These are phyloP conservation scores for Episyrphus balteatus DNA, from an alignment of 1,140 invertebrate genomes.

Conservation along the genomic window DNA sequence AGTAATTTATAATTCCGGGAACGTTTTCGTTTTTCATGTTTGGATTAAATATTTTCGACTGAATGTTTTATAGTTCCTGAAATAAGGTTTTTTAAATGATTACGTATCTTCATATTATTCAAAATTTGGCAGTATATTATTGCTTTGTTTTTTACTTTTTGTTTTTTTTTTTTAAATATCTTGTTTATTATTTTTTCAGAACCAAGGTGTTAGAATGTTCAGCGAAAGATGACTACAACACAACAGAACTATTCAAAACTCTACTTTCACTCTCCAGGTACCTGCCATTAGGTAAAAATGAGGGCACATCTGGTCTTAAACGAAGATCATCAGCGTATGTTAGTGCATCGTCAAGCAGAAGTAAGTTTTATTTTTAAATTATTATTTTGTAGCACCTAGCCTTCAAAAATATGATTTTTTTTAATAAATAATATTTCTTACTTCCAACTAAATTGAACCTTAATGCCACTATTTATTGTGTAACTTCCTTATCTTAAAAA, in stretches of 20 bases:
- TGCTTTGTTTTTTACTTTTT: too few relatives aligned
- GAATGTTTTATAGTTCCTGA: too few relatives aligned
- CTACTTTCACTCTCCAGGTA: constrained; percentile 59
- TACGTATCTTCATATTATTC: too few relatives aligned
- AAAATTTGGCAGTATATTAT: too few relatives aligned
- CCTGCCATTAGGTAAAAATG: constrained; percentile 46
- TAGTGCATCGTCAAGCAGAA: constrained; percentile 44
- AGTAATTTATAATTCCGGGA: too few relatives aligned
- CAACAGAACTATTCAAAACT: constrained; percentile 63
- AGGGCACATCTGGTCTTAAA: constrained; percentile 48
- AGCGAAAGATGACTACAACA: constrained; percentile 65
- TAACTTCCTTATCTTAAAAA: not conserved
- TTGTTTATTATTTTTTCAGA: constrained; percentile 33
- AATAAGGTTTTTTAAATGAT: too few relatives aligned
- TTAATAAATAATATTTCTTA: constrained; percentile 17
- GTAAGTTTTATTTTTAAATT: constrained; percentile 26
- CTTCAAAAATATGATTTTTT: constrained; percentile 10
- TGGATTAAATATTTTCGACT: too few relatives aligned
- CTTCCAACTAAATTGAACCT: constrained; percentile 4
- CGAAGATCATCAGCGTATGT: constrained; percentile 64
- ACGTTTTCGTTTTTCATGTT: too few relatives aligned
- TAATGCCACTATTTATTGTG: constrained; percentile 9
- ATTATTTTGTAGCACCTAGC: constrained; percentile 3
- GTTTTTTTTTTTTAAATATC: constrained; percentile 1
- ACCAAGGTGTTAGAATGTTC: constrained; percentile 71